phyloP scores from a whole-genome alignment of 2,113 vertebrate genomes.

The Triplophysa siluroides region DNA sequence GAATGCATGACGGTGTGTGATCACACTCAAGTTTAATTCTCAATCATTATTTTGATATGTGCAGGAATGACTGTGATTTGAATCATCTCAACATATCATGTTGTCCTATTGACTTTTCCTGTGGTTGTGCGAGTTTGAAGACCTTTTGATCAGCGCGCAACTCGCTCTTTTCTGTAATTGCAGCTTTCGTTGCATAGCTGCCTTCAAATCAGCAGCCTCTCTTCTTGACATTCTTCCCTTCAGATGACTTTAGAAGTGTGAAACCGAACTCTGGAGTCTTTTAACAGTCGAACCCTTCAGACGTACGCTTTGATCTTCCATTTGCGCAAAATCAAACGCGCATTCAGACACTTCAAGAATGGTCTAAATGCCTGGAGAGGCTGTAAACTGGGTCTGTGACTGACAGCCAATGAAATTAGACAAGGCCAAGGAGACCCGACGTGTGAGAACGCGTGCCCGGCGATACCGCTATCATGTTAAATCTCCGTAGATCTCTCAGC shows the following conservation, averaged over 20 bases:
- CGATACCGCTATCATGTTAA: not conserved
- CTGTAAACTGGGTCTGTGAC: constrained; percentile 23
- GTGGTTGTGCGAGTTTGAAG: not conserved
- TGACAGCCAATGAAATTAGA: constrained; percentile 32
- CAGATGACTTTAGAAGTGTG: constrained; percentile 2
- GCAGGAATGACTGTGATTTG: not conserved
- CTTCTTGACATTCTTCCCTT: constrained; percentile 6
- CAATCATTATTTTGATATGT: not conserved
- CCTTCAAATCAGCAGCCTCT: constrained; percentile 14
- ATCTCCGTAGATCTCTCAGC: constrained; percentile 3
- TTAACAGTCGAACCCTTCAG: constrained; percentile 17
- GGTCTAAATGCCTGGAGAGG: constrained; percentile 6
- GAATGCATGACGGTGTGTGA: not conserved
- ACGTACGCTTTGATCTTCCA: constrained; percentile 12
- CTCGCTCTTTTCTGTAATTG: constrained; percentile 6
- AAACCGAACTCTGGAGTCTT: constrained; percentile 6
- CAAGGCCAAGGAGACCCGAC: not conserved
- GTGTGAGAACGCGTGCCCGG: not conserved
- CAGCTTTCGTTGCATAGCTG: constrained; percentile 8
- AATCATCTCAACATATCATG: not conserved
- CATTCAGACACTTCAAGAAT: constrained; percentile 23
- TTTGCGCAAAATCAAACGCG: constrained; percentile 1
- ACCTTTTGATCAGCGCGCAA: not conserved
- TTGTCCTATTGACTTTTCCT: not conserved
- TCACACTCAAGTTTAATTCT: not conserved